These are phyloP conservation scores for Ctenodactylus gundi DNA, from an alignment of 2,113 vertebrate genomes.

Conservation along the genomic window DNA sequence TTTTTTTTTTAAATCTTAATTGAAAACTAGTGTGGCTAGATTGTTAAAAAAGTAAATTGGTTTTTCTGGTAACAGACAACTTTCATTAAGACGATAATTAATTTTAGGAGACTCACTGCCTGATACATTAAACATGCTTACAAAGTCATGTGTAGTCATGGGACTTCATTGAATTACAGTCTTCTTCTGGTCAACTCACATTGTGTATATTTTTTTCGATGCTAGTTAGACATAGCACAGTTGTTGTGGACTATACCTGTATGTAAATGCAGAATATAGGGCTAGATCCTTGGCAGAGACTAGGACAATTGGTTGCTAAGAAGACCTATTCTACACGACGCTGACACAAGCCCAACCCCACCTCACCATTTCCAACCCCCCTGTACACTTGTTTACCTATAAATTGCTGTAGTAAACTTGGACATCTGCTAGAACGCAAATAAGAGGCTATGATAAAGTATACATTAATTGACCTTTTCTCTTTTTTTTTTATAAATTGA, in stretches of 20 bases:
- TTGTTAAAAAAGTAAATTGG: slow-evolving; percentile 80
- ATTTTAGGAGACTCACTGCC: slow-evolving; percentile 72
- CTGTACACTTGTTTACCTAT: neutral
- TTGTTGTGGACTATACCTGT: neutral
- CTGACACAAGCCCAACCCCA: neutral
- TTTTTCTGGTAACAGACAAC: slow-evolving; percentile 80
- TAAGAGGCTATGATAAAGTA: neutral
- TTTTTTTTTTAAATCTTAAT: slow-evolving; percentile 80
- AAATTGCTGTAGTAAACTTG: neutral
- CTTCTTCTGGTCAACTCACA: slow-evolving; percentile 59
- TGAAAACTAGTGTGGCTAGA: slow-evolving; percentile 76
- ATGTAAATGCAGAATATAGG: neutral
- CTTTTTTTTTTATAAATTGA: slow-evolving; percentile 9
- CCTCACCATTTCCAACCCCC: neutral
- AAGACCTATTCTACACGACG: neutral
- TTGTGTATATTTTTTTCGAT: slow-evolving; percentile 54
- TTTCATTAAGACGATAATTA: slow-evolving; percentile 84
- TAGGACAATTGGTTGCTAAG: neutral
- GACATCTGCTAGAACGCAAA: neutral
- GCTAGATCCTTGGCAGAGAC: neutral
- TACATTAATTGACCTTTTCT: neutral
- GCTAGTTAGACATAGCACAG: slow-evolving; percentile 4
- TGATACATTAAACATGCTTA: slow-evolving; percentile 72
- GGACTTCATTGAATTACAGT: slow-evolving; percentile 72
- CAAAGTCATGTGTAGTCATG: slow-evolving; percentile 55